A percentile compares a stretch with the other conserved stretches of the same genome.
Conservation (phyloP, 2,797 vertebrate species). For the Podargus strigoides region DNA sequence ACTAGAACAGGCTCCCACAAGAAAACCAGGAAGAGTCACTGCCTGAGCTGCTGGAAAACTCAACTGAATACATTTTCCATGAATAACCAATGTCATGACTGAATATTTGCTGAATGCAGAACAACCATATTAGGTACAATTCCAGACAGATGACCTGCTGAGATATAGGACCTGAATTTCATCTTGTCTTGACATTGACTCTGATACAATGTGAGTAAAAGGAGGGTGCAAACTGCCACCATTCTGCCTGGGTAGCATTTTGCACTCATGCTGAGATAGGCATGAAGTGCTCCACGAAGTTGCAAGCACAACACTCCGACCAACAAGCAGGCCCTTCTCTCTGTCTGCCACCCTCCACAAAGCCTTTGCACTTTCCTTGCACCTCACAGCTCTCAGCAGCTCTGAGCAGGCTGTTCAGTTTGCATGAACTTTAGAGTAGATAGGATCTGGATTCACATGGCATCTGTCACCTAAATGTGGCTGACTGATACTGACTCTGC, state of each 20-base stretch:
- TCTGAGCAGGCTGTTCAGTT: background rate
- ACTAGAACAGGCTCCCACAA: background rate
- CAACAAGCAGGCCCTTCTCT: background rate
- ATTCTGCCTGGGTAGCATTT: background rate
- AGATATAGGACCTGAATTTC: background rate
- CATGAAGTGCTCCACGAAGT: background rate
- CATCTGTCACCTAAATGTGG: background rate
- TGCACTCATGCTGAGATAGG: background rate
- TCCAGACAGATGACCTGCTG: background rate
- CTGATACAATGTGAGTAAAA: background rate
- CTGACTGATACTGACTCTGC: background rate
- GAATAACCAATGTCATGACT: background rate
- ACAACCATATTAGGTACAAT: background rate
- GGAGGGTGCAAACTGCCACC: background rate
- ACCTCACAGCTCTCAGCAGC: background rate
- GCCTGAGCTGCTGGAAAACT: background rate
- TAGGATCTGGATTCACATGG: background rate
- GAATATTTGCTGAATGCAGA: background rate
- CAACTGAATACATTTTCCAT: background rate
- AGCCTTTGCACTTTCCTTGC: background rate
- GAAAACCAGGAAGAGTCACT: background rate
- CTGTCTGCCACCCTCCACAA: background rate
- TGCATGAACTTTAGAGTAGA: background rate
- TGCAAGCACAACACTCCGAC: background rate
- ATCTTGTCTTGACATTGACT: background rate